Base-by-base conservation (phyloP, 2,888 invertebrate genomes). In the Stenodera caucasica region DNA sequence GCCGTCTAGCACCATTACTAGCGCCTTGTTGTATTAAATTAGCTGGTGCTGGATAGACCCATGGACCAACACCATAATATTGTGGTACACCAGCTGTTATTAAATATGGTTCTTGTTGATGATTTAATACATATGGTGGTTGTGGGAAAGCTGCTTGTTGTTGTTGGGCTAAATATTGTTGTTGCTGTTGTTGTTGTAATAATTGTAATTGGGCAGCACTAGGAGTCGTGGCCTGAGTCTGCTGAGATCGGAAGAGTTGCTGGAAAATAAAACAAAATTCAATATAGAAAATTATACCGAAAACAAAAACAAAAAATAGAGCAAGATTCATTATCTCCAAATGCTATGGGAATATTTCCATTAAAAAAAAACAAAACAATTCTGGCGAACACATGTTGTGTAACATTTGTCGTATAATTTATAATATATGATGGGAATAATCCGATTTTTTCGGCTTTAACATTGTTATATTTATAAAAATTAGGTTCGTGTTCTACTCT, bases 51-150 rank as follows among this genome's bases (percentile, higher is more conserved):
- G 95, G 94, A 82, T 96, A 96, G 75, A 96, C 92, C 94, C 96
- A 96, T 30, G 95, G 95, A 53, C 90, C 90, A 68, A 95, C 91
- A 60, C 93, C 92, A 81, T 96, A 96, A 84, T 97, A 96, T 75
- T 94, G 96, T 55, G 94, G 94, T 74, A 95, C 86, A 80, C 90
- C 85, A 79, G 91, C 85, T 76, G 93, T 89, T 75, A 91, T 89
- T 76, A 94, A 84, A 81, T 95, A 96, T 67, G 75, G 74, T 64
- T 79, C 79, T 67, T 80, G 78, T 67, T 80, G 80, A 55, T 94
- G 89, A 81, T 94, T 94, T 74, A 94, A 90, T 74, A 94, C 91
- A 79, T 94, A 95, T 51, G 92, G 89, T 32, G 74, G 74, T 76
- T 92, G 89, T 60, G 90, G 88, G 75, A 91, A 90, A 33, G 89